Conservation (phyloP, 30 jellyfish, hydroid and myxozoan genomes). For the Phacellophora camtschatica region DNA sequence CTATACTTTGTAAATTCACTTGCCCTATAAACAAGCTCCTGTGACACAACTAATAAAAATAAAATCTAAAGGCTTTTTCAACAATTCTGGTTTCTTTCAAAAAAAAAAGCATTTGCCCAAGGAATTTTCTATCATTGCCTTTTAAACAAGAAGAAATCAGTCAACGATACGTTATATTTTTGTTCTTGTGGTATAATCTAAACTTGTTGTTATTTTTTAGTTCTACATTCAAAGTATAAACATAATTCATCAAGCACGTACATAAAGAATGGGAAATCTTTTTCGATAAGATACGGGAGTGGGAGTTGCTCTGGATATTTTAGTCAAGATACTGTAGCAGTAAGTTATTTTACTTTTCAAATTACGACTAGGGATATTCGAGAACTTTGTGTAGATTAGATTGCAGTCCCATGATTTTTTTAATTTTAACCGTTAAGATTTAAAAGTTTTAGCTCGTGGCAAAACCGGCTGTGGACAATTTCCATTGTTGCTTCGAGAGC, state of each 20-base stretch:
- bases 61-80: too few species aligned
- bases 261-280: conserved; percentile 81
- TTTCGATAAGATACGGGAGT: conserved; percentile 94
- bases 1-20: too few species aligned
- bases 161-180: too few species aligned
- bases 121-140: not conserved
- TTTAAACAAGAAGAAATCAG: not conserved
- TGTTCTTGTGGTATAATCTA: not conserved
- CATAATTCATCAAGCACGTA: conserved; percentile 69
- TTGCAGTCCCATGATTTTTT: not conserved
- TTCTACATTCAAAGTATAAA: conserved; percentile 80
- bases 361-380: not conserved
- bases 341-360: not conserved
- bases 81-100: too few species aligned
- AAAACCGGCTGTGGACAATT: not conserved
- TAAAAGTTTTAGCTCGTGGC: not conserved
- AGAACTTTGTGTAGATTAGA: too few species aligned
- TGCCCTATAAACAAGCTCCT: too few species aligned
- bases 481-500: too few species aligned
- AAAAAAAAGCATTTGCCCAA: too few species aligned
- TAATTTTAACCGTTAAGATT: not conserved
- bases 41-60: too few species aligned
- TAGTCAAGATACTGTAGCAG: conserved; percentile 80
- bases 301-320: conserved; percentile 94
- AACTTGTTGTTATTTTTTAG: not conserved